Evolutionary conservation across 2,113 vertebrate genomes (phyloP), one percentile per base, ranked within the genome.

Genomic region (Laticauda laticaudata): DNA sequence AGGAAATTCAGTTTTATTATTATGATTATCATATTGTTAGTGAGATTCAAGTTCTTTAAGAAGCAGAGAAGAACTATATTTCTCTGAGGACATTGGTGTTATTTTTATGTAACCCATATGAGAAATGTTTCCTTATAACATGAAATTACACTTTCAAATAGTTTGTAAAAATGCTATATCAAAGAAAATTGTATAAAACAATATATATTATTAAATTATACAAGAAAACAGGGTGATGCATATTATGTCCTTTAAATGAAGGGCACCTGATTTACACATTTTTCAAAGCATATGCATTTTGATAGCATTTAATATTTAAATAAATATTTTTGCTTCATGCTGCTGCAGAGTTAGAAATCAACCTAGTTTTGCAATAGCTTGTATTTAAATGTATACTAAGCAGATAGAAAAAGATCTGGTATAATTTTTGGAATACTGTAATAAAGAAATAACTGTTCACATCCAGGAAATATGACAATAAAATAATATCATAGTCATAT

Each of bases 61-160:
- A 90, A 95, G 93, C 75, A 95, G 93, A 91, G 2, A 90, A 10
- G 93, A 96, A 95, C n/a, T 6, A 93, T 93, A 18, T 95, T 0
- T 51, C 93, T 75, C 90, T 39, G 96, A 94, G 89, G 88, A 92
- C 3, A 90, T 91, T 56, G 93, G 48, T 91, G 94, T 95, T 51
- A 29, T 48, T 75, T 93, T 95, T 93, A 86, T 94, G 69, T 92
- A 48, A 93, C 61, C 88, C 14, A 57, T 39, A 95, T 95, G 20
- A 91, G n/a, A 94, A 61, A 93, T 39, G 48, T 10, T 61, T 57
- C 39, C 1, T 93, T 69, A 57, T 53, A 75, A 51, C 56, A 94
- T 34, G 23, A 87, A 64, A 69, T 39, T 39, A 1, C 11, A 90
- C 85, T 92, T 26, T 23, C 91, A 91, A 26, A 48, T 90, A 34